Evolutionary conservation across 2,797 vertebrate species (phyloP).

Genomic region (Megaceryle alcyon): DNA sequence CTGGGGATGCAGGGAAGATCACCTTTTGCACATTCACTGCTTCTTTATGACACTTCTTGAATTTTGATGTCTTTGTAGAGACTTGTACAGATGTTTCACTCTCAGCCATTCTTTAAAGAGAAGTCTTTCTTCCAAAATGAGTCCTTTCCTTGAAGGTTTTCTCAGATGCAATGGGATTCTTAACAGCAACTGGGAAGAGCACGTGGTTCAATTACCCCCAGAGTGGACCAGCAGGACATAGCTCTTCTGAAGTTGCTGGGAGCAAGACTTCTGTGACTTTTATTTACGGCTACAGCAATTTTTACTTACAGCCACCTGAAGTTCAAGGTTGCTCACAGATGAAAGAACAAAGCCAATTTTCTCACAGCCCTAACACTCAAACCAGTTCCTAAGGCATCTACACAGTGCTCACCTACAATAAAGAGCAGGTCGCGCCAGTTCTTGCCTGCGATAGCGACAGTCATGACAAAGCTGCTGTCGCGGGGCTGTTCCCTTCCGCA

Average conservation of each 20-base stretch:
- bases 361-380: too few species aligned
- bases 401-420: neutral
- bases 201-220: rapidly evolving
- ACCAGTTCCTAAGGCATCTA: neutral
- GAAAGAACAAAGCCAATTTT: neutral
- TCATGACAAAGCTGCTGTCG: neutral
- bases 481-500: rapidly evolving
- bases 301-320: rapidly evolving
- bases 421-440: neutral
- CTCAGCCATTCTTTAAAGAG: neutral
- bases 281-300: too few species aligned
- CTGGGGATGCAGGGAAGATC: neutral
- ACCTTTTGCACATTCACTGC: rapidly evolving
- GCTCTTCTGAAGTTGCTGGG: rapidly evolving
- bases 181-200: rapidly evolving
- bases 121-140: neutral
- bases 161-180: neutral
- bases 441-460: too few species aligned
- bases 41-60: neutral
- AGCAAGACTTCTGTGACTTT: rapidly evolving
- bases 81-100: rapidly evolving
- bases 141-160: neutral
- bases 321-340: neutral
- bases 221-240: rapidly evolving
- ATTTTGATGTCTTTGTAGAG: neutral